Base-by-base conservation (phyloP, 2,888 invertebrate genomes). In the Luperina testacea region DNA sequence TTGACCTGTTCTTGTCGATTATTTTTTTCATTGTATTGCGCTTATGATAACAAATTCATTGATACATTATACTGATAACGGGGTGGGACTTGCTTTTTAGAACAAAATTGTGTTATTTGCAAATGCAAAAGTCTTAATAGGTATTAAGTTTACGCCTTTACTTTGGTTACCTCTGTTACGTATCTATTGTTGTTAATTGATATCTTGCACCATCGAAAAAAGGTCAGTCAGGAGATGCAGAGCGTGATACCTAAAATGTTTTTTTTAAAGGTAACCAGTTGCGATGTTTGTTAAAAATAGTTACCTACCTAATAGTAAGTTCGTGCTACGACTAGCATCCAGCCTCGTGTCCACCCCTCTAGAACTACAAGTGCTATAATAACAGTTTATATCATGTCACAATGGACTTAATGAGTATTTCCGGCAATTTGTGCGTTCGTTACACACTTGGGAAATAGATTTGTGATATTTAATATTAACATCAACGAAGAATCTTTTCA, bases 381-480 rank as follows among this genome's bases (percentile, higher is more conserved):
- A 90, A 92, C 92, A 93, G 93, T 91, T 92, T 92, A 91, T 87
- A 87, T 75, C 88, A 87, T 90, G 90, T 91, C 90, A 88, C 90
- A 90, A 89, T 82, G 83, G 88, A 88, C 81, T 90, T 92, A 93
- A 93, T 93, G 89, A 93, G 81, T 84, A 89, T 91, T 93, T 95
- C 96, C 95, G 93, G 95, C 84, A 88, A 95, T 95, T 94, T 94
- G 89, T 87, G 91, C 92, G 89, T 86, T 93, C 91, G 93, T 78
- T 79, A 57, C 78, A 59, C 42, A 64, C 53, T 27, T 48, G 68
- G 61, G 32, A 17, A 24, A 75, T 63, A 42, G 51, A 81, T 79
- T 78, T 70, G 64, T 68, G 69, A 59, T 77, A 73, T 80, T 73
- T 68, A 57, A 48, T 68, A 73, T 71, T 64, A 20, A 72, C 20